Conservation (phyloP, 2,888 invertebrate species). For the Philereme transversata region DNA sequence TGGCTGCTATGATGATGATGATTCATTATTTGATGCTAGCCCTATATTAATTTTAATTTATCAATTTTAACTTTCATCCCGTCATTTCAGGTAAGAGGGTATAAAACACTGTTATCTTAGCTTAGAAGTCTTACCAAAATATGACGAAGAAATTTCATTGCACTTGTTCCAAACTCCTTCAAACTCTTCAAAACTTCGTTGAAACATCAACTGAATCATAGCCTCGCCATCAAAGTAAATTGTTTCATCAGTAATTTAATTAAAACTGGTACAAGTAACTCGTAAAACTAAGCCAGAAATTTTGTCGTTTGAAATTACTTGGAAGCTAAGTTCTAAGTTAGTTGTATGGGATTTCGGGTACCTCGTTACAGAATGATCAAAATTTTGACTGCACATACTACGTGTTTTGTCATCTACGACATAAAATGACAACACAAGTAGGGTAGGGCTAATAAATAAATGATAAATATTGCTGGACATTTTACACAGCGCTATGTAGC, state of each 20-base stretch:
- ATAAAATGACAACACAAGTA: slow-evolving; percentile 13
- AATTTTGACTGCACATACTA: slow-evolving; percentile 54
- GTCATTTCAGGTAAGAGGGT: too few species aligned
- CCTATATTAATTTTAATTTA: too few species aligned
- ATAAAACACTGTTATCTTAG: too few species aligned
- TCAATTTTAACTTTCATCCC: too few species aligned
- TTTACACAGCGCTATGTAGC: too few species aligned
- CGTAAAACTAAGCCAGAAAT: slow-evolving; percentile 64
- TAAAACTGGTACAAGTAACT: slow-evolving; percentile 62
- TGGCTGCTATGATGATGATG: too few species aligned
- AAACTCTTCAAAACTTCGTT: slow-evolving; percentile 25
- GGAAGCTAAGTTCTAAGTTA: slow-evolving; percentile 53
- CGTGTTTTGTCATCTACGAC: too few species aligned
- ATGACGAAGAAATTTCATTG: slow-evolving; percentile 26
- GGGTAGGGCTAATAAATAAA: too few species aligned
- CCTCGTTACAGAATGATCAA: slow-evolving; percentile 46
- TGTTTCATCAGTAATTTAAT: slow-evolving; percentile 61
- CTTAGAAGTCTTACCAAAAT: slow-evolving; percentile 11
- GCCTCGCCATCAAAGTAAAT: slow-evolving; percentile 46
- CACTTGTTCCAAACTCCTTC: slow-evolving; percentile 22
- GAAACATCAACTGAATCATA: slow-evolving; percentile 35
- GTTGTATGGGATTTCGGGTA: slow-evolving; percentile 54
- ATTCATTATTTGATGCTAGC: too few species aligned
- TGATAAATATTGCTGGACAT: too few species aligned
- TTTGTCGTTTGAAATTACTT: slow-evolving; percentile 59